phyloP scores from a whole-genome alignment of 2,113 vertebrate species.

The Chloropsis cyanopogon region DNA sequence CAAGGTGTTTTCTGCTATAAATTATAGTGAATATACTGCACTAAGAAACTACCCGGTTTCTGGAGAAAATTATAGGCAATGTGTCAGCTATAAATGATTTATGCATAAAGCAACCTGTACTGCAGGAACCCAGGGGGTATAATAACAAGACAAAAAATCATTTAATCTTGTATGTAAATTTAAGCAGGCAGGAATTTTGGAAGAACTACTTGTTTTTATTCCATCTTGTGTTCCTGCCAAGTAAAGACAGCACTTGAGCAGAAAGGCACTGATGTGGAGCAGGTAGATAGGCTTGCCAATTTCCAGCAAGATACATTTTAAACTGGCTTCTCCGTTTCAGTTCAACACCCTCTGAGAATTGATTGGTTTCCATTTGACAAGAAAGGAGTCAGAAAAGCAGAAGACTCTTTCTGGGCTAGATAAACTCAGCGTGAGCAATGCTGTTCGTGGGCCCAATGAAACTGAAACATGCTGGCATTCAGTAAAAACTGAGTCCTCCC shows the following conservation, averaged over 20 bases:
- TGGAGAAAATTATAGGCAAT: conserved; percentile 49
- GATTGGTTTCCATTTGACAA: conserved; percentile 42
- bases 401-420: conserved; percentile 8
- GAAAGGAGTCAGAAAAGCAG: conserved; percentile 25
- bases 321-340: conserved; percentile 16
- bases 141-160: conserved; percentile 58
- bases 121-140: conserved; percentile 5
- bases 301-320: conserved; percentile 15
- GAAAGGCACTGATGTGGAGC: conserved; percentile 46
- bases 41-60: conserved; percentile 16
- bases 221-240: conserved; percentile 53
- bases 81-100: conserved; percentile 44
- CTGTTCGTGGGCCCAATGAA: neutral
- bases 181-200: conserved; percentile 55
- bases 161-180: conserved; percentile 56
- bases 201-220: conserved; percentile 50
- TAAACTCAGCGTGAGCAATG: neutral
- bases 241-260: conserved; percentile 32
- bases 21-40: conserved; percentile 10
- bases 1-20: conserved; percentile 36
- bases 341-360: conserved; percentile 32
- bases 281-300: conserved; percentile 38
- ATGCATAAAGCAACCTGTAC: conserved; percentile 41
- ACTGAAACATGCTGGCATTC: neutral
- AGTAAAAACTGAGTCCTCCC: neutral